phyloP scores from a whole-genome alignment of 2,888 invertebrate species.

The Pseudococcus viburni region DNA sequence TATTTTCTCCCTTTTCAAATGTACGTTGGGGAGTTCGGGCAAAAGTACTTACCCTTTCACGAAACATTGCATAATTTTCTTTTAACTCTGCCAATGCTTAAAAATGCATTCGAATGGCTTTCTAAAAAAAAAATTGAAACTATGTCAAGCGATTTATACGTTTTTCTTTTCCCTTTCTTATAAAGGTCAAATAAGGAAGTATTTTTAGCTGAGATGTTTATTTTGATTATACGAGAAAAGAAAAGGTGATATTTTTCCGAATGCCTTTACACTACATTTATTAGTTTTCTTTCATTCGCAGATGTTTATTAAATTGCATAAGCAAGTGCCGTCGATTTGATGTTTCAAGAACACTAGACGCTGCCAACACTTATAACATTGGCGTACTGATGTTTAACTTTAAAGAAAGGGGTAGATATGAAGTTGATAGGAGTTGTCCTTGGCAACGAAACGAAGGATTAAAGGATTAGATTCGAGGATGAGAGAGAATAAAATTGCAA shows the following conservation, averaged over 20 bases:
- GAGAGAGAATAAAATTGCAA: no score
- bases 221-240: neutral
- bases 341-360: neutral
- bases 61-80: neutral
- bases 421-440: no score
- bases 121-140: neutral
- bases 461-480: no score
- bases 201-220: neutral
- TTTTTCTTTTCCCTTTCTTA: neutral
- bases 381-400: neutral
- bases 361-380: no score
- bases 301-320: slow-evolving; percentile 46
- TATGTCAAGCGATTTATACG: neutral
- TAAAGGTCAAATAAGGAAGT: neutral
- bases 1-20: slow-evolving; percentile 62
- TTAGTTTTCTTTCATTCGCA: neutral
- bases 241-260: neutral
- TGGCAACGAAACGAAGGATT: no score
- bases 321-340: slow-evolving; percentile 1
- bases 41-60: slow-evolving; percentile 43
- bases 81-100: neutral
- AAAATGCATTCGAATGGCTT: slow-evolving; percentile 9
- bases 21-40: slow-evolving; percentile 45
- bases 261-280: neutral
- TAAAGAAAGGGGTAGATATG: neutral